These are phyloP conservation scores for Archips crataeganus DNA, from an alignment of 2,888 invertebrate species.

Conservation along the genomic window DNA sequence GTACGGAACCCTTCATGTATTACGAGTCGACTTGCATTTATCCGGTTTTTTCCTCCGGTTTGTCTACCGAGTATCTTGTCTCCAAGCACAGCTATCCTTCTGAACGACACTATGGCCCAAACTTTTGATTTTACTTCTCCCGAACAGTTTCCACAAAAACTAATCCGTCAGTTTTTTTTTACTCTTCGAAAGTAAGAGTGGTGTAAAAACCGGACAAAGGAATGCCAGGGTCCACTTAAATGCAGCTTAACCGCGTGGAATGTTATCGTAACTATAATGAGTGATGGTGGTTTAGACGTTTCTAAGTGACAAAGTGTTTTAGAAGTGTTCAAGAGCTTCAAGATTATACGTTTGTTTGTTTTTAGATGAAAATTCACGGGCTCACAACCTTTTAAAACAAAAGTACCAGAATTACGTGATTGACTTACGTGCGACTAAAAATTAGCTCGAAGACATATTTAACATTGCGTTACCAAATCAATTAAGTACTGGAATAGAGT, in stretches of 20 bases:
- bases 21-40: too few relatives aligned
- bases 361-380: not conserved
- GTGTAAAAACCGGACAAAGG: slow-evolving; percentile 51
- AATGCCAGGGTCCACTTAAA: slow-evolving; percentile 55
- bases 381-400: not conserved
- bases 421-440: too few relatives aligned
- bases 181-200: slow-evolving; percentile 54
- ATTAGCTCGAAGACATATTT: too few relatives aligned
- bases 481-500: too few relatives aligned
- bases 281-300: not conserved
- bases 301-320: slow-evolving; percentile 4
- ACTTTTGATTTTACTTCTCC: slow-evolving; percentile 37
- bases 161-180: slow-evolving; percentile 45
- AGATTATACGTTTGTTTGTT: not conserved
- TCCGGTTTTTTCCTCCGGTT: too few relatives aligned
- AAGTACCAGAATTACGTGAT: not conserved
- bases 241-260: slow-evolving; percentile 51
- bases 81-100: too few relatives aligned
- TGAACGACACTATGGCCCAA: not conserved
- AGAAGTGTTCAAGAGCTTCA: not conserved
- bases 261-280: slow-evolving; percentile 14
- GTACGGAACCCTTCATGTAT: too few relatives aligned
- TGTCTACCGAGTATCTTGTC: too few relatives aligned
- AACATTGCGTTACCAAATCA: too few relatives aligned
- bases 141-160: slow-evolving; percentile 27